phyloP scores from a whole-genome alignment of 2,797 vertebrate genomes.

The Sarcoramphus papa region DNA sequence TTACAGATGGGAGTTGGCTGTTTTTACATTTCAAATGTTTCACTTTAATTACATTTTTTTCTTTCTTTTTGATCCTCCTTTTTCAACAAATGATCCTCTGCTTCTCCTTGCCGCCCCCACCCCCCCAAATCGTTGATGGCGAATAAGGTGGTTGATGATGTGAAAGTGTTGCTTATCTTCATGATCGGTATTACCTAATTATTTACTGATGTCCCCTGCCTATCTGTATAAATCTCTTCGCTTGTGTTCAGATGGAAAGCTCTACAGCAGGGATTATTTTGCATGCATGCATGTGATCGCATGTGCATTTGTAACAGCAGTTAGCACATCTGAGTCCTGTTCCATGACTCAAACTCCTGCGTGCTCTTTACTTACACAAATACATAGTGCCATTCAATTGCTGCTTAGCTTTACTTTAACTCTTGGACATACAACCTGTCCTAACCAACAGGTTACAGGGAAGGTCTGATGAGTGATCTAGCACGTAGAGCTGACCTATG shows the following conservation, averaged over 20 bases:
- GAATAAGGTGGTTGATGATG: background rate
- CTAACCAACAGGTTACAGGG: background rate
- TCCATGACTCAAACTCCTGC: rapidly evolving
- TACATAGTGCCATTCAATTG: background rate
- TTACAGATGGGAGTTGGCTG: background rate
- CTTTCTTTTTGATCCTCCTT: background rate
- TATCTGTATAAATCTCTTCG: background rate
- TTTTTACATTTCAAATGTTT: background rate
- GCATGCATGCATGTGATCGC: rapidly evolving
- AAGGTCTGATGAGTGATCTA: background rate
- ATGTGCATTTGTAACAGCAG: background rate
- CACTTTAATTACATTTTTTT: background rate
- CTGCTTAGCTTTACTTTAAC: background rate
- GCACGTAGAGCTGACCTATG: rapidly evolving
- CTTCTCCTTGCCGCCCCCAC: background rate
- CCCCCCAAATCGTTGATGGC: rapidly evolving
- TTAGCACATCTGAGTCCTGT: background rate
- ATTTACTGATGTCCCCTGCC: background rate
- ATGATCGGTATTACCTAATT: background rate
- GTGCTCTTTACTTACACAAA: background rate
- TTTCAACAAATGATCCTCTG: background rate
- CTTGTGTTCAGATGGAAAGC: background rate
- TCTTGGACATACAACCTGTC: rapidly evolving
- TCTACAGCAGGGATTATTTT: background rate
- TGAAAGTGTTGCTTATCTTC: background rate